Percentiles rank a stretch among this genome's conserved stretches.
Conservation (phyloP, 2,797 vertebrate genomes). For the Anolis apletophallus region DNA sequence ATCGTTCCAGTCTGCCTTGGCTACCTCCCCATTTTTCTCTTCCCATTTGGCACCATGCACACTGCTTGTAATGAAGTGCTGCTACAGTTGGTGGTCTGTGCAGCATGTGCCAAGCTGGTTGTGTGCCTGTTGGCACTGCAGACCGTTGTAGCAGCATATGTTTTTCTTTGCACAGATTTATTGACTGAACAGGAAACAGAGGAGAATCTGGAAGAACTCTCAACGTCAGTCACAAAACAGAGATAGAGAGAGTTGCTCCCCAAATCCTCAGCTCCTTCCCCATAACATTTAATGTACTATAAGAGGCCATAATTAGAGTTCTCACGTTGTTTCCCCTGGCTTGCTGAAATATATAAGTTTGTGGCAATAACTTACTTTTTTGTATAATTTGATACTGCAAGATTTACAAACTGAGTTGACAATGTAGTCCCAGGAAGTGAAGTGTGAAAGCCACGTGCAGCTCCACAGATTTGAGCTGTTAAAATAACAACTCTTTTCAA, state of each 20-base stretch:
- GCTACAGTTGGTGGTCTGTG: slow-evolving; percentile 52
- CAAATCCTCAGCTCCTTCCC: background rate
- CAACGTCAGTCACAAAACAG: slow-evolving; percentile 31
- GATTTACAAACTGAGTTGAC: slow-evolving; percentile 28
- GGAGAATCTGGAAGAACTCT: slow-evolving; percentile 50
- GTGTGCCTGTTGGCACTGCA: slow-evolving; percentile 57
- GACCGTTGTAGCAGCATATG: slow-evolving; percentile 30
- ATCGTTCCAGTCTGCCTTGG: slow-evolving; percentile 14
- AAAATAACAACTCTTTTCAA: background rate
- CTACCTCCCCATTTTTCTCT: slow-evolving; percentile 17
- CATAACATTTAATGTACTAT: background rate
- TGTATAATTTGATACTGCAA: background rate
- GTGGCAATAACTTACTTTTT: slow-evolving; percentile 3
- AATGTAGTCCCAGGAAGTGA: background rate
- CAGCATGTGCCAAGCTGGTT: background rate
- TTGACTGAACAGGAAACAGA: slow-evolving; percentile 48
- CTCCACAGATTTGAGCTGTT: slow-evolving; percentile 14
- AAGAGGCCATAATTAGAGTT: background rate
- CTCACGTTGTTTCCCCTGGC: background rate
- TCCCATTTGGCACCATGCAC: slow-evolving; percentile 39
- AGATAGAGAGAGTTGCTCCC: slow-evolving; percentile 13
- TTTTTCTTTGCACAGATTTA: slow-evolving; percentile 60
- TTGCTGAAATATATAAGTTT: background rate
- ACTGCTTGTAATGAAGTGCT: slow-evolving; percentile 37
- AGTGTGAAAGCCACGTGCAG: slow-evolving; percentile 8